These are phyloP conservation scores for Sebastes kiyomatsui DNA, from an alignment of 2,797 vertebrate genomes.

Conservation along the genomic window DNA sequence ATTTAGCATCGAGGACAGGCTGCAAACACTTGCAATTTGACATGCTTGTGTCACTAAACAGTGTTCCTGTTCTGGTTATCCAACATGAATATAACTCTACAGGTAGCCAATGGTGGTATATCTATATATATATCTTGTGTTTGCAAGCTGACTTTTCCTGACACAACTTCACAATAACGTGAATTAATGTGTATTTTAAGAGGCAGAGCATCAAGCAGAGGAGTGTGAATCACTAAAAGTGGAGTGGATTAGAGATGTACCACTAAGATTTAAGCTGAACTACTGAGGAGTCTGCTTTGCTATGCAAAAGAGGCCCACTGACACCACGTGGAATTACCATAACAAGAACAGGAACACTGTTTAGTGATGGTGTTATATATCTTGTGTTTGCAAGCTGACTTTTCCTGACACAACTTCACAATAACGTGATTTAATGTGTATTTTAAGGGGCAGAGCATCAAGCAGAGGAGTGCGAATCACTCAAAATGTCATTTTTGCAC, in stretches of 20 bases:
- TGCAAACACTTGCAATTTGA: background rate
- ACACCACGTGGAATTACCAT: slow-evolving; percentile 29
- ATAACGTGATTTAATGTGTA: background rate
- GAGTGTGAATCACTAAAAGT: background rate
- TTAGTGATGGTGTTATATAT: background rate
- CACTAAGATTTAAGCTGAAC: slow-evolving; percentile 22
- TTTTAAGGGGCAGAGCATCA: background rate
- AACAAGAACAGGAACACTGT: background rate
- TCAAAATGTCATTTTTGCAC: background rate
- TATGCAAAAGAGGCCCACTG: background rate
- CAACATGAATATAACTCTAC: background rate
- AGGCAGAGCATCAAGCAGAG: background rate
- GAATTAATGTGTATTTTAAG: too few species aligned
- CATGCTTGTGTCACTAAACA: background rate
- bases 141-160: background rate
- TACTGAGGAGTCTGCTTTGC: background rate
- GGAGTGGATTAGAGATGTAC: slow-evolving; percentile 51
- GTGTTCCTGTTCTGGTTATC: too few species aligned
- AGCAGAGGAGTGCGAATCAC: background rate
- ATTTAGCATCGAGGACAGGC: too few species aligned
- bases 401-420: background rate
- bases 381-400: background rate
- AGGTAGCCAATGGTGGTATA: background rate
- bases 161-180: background rate
- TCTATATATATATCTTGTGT: background rate